These are phyloP conservation scores for Bettongia penicillata DNA, from an alignment of 2,113 vertebrate genomes.

Conservation along the genomic window DNA sequence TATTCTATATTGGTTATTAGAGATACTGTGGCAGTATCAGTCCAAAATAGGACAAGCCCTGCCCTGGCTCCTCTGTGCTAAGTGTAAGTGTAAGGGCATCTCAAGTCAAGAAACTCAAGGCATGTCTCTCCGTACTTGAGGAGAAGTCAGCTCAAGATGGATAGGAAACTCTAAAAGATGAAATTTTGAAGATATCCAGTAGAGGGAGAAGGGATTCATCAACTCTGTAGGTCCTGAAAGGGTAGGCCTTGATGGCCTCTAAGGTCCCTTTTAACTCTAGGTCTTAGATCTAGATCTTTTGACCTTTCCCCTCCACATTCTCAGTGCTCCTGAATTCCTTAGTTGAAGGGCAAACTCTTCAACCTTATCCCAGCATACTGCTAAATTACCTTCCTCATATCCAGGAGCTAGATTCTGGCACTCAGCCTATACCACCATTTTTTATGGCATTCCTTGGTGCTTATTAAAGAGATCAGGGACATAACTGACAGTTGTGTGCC, in stretches of 20 bases:
- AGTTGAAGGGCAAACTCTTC: background rate
- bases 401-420: background rate
- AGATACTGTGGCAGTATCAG: background rate
- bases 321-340: background rate
- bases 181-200: background rate
- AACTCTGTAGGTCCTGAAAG: background rate
- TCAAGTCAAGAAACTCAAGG: background rate
- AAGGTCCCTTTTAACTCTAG: background rate
- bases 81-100: background rate
- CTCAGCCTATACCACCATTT: background rate
- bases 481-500: too few species aligned
- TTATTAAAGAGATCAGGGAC: too few species aligned
- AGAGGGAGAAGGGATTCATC: background rate
- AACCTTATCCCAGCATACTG: background rate
- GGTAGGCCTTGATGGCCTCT: too few species aligned
- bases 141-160: background rate
- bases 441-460: background rate
- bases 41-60: background rate
- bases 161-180: background rate
- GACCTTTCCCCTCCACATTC: background rate
- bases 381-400: background rate
- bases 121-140: background rate
- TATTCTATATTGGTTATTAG: background rate
- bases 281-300: background rate
- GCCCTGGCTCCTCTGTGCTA: background rate